Conservation (phyloP, 1,140 invertebrate species). For the Orchesella cincta region DNA sequence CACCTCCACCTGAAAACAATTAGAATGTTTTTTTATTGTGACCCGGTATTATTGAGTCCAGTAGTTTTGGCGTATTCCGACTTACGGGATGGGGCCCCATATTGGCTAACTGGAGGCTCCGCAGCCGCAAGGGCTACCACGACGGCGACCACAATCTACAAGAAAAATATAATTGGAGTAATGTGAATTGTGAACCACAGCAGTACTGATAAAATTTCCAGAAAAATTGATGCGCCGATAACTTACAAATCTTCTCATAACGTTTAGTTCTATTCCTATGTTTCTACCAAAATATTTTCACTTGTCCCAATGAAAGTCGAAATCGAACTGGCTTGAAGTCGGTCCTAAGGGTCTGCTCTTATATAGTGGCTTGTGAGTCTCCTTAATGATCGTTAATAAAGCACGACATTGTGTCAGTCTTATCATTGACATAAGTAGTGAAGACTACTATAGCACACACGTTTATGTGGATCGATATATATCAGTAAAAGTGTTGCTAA, state of each 20-base stretch:
- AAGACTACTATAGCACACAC: not conserved
- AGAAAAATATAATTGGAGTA: no score
- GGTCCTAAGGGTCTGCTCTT: constrained; percentile 7
- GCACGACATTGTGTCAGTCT: constrained; percentile 10
- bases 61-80: not conserved
- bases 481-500: no score
- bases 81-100: constrained; percentile 7
- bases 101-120: not conserved
- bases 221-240: no score
- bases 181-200: no score
- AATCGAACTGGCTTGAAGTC: constrained; percentile 20
- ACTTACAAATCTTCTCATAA: constrained; percentile 3
- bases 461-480: no score
- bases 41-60: not conserved
- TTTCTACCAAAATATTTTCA: not conserved
- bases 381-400: not conserved
- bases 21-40: not conserved
- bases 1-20: not conserved
- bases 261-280: not conserved
- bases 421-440: constrained; percentile 15
- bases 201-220: not conserved
- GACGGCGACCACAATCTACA: not conserved
- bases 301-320: not conserved
- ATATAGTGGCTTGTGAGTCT: not conserved
- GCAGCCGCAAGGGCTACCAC: not conserved